Evolutionary conservation across 2,888 invertebrate genomes (phyloP), one percentile per base, ranked within the genome.

Genomic region (Encarsia formosa): DNA sequence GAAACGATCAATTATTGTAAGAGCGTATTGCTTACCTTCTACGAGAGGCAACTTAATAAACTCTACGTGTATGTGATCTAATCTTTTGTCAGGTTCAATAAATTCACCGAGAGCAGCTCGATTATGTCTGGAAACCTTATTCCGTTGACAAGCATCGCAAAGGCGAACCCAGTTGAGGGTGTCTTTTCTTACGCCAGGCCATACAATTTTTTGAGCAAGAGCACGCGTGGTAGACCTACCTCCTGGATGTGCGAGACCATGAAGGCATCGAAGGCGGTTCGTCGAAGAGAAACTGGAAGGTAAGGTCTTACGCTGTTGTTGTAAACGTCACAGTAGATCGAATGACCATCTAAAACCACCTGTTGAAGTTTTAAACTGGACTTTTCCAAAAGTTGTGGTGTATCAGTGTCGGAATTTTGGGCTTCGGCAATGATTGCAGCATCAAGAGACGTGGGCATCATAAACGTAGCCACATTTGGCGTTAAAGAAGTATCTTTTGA

Each of bases 51-150:
- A 16, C 18, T 39, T 49, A 18, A 59, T 53, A 5, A 59, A 35
- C 34, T 59, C 59, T 15, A 60, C 40, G 32, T 60, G 57, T 2
- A 60, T 15, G 34, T 57, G 59, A 40, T 51, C 46, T 19, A 59
- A 58, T 13, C 52, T n/a, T 3, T 29, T 18, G 38, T 48, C 43
- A 1, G 52, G 48, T 16, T 46, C 44, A 22, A 13, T 24, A 19
- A 48, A 42, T 23, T 19, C n/a, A 8, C 46, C 31, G 1, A 42
- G 52, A 8, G 13, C 39, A 18, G 34, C 16, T 2, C 37, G 32
- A 19, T 48, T 49, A 26, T 34, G 15, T 6, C 34, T 9, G 2
- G 34, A 34, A 6, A 34, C 34, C 34, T n/a, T n/a, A n/a, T n/a
- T n/a, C n/a, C n/a, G n/a, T n/a, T n/a, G n/a, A n/a, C n/a, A n/a